phyloP scores from a whole-genome alignment of 2,113 vertebrate species.

The Xiphophorus couchianus region DNA sequence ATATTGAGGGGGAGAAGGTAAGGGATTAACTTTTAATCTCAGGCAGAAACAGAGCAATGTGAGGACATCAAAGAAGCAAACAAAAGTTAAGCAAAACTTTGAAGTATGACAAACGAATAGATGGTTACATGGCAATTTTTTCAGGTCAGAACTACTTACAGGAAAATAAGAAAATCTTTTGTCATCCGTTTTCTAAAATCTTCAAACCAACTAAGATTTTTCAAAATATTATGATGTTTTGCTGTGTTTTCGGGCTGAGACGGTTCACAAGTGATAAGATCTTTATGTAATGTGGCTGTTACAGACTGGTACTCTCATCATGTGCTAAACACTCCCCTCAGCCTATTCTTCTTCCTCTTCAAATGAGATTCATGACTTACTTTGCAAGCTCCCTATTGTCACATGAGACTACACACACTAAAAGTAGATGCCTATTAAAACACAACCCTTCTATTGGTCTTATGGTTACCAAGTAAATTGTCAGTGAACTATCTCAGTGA shows the following conservation, averaged over 20 bases:
- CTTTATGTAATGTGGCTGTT: constrained; percentile 3
- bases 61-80: constrained; percentile 7
- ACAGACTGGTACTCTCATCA: constrained; percentile 8
- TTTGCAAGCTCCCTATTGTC: neutral
- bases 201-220: neutral
- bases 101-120: neutral
- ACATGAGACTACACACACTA: constrained; percentile 16
- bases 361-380: constrained; percentile 40
- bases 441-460: neutral
- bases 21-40: constrained; percentile 53
- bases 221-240: neutral
- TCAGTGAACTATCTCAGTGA: neutral
- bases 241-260: neutral
- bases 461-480: neutral
- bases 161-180: neutral
- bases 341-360: constrained; percentile 13
- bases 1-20: constrained; percentile 55
- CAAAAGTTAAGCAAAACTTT: neutral
- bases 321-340: constrained; percentile 24
- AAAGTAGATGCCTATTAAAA: constrained; percentile 18
- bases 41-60: constrained; percentile 19
- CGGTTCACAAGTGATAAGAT: neutral
- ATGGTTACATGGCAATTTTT: too few species aligned
- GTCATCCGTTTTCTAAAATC: neutral
- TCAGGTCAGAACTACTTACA: neutral